Base-by-base conservation (phyloP, 2,113 vertebrate genomes). In the Chinchilla lanigera region DNA sequence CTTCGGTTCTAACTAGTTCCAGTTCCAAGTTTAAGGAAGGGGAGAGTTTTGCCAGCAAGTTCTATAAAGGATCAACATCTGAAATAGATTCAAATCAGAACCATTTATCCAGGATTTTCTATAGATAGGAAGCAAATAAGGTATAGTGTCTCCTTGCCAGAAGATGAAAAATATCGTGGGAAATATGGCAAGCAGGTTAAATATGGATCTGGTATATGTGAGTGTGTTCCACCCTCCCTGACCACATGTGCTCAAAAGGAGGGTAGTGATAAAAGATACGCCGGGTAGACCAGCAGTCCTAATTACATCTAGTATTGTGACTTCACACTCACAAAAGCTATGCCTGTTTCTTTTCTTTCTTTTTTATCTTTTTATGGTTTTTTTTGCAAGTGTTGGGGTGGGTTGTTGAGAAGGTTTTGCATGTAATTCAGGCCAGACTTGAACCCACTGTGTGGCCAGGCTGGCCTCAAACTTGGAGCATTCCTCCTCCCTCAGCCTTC, bases 1-100 rank as follows among this genome's bases (percentile, higher is more conserved):
- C 73, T 96, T 96, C 73, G 61, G 7, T 96, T 94, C 88, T 96
- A 96, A 95, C 81, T 41, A 54, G 71, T 86, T 96, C 67, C 67
- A 92, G 67, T 89, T 96, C 91, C 90, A 97, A 90, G 81, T 96
- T 96, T 96, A 94, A 85, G 77, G 78, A 97, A 89, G 11, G 56
- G 61, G 67, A 96, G 63, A 83, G 44, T 86, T 88, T 95, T 96
- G 86, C 88, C 85, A 96, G 90, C 78, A 86, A 58, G 0, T 96
- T 96, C 93, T 97, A 75, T 97, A 96, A 97, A 96, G 0, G 81
- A 95, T 94, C 85, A 96, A 96, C 85, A 97, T 97, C 90, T 95
- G 94, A 97, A 96, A 94, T 69, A 95, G 88, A 97, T 95, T 97
- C 96, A 97, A 86, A 96, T 96, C 95, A 96, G 65, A 98, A 91